Evolutionary conservation across 2,113 vertebrate species (phyloP).

Genomic region (Lycocorax pyrrhopterus): DNA sequence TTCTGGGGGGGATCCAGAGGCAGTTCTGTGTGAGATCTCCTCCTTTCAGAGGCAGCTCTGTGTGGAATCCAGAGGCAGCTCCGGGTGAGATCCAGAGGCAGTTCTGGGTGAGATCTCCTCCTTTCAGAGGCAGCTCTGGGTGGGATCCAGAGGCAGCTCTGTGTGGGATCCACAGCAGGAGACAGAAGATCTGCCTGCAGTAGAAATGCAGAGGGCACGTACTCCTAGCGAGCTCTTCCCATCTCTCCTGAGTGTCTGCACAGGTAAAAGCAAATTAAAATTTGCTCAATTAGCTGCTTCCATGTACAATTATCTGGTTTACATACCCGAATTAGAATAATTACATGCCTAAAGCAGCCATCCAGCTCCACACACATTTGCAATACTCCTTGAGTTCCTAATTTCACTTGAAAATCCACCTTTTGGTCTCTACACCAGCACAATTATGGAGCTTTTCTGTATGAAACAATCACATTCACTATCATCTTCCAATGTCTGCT

Average conservation of each 20-base stretch:
- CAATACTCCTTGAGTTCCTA: background rate
- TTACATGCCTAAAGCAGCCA: slow-evolving; percentile 10
- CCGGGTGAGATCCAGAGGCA: background rate
- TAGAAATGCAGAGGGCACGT: background rate
- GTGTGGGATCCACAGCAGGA: background rate
- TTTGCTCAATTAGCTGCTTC: slow-evolving; percentile 41
- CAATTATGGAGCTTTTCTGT: background rate
- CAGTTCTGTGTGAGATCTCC: too few relatives aligned
- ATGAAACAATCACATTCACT: background rate
- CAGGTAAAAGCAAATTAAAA: slow-evolving; percentile 35
- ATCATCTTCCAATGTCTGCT: background rate
- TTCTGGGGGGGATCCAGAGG: too few relatives aligned
- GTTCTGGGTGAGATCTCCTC: background rate
- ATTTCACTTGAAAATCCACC: background rate
- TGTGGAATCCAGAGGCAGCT: background rate
- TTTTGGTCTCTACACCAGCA: background rate
- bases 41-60: background rate
- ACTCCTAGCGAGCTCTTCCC: background rate
- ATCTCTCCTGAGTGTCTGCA: background rate
- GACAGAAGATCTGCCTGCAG: background rate
- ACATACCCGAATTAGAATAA: slow-evolving; percentile 18
- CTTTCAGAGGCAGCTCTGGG: background rate
- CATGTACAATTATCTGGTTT: slow-evolving; percentile 17
- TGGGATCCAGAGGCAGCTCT: background rate
- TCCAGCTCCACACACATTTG: background rate